These are phyloP conservation scores for Dasyprocta punctata DNA, from an alignment of 2,113 vertebrate species.

Conservation along the genomic window DNA sequence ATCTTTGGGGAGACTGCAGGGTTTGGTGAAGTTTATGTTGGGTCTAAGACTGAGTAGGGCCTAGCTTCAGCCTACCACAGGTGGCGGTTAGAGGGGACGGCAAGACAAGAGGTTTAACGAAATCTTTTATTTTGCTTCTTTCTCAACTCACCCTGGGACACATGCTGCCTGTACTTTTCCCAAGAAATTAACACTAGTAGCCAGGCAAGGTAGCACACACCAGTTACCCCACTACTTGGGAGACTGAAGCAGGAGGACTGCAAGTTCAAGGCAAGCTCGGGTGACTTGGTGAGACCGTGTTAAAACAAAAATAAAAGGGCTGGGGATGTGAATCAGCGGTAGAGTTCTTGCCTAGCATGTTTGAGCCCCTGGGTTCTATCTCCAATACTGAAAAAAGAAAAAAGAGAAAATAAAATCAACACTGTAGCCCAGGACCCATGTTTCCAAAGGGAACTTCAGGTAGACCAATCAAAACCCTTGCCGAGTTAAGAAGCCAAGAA, in stretches of 20 bases:
- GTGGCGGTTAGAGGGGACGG: not conserved
- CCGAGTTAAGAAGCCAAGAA: not conserved
- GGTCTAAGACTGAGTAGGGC: not conserved
- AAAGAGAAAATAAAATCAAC: not conserved
- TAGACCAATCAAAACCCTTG: not conserved
- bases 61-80: not conserved
- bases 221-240: not conserved
- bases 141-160: not conserved
- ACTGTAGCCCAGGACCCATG: not conserved
- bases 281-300: not conserved
- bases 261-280: not conserved
- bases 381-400: not conserved
- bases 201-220: not conserved
- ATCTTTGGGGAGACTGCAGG: too few relatives aligned
- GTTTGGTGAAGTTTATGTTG: not conserved
- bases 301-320: not conserved
- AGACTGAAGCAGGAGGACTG: not conserved
- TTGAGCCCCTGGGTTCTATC: not conserved
- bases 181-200: not conserved
- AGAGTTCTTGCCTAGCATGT: not conserved
- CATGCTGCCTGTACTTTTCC: not conserved
- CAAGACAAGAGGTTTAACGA: not conserved
- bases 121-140: not conserved
- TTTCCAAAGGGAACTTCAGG: not conserved
- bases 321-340: not conserved